Conservation (phyloP, 2,113 vertebrate genomes). For the Peucedramus taeniatus region DNA sequence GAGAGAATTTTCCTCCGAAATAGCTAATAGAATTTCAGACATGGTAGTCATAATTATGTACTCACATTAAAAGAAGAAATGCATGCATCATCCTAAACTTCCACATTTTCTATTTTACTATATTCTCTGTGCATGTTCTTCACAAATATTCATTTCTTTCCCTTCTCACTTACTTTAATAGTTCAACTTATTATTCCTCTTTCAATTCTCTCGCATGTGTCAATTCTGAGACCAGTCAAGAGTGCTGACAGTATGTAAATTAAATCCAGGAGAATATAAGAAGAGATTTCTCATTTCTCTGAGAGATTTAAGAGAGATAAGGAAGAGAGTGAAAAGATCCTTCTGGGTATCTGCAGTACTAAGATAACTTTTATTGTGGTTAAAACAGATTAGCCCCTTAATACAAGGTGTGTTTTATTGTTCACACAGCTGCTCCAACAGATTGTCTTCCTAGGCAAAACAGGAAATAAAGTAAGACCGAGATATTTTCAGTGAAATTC, state of each 20-base stretch:
- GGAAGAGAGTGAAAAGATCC: conserved; percentile 34
- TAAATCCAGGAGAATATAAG: conserved; percentile 13
- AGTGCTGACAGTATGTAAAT: conserved; percentile 48
- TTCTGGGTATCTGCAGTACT: conserved; percentile 36
- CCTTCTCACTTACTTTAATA: neutral
- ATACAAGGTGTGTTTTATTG: conserved; percentile 56
- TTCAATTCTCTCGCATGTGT: conserved; percentile 36
- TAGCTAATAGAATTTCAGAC: neutral
- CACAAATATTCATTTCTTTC: neutral
- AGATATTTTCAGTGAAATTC: conserved; percentile 54
- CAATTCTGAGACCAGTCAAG: conserved; percentile 9
- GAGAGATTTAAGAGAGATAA: conserved; percentile 57
- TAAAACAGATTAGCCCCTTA: conserved; percentile 60
- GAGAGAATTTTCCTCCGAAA: neutral
- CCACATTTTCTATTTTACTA: neutral
- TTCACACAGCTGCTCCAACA: conserved; percentile 65
- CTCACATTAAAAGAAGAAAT: neutral
- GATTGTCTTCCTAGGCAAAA: conserved; percentile 53
- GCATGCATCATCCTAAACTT: neutral
- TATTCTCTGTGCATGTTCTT: neutral
- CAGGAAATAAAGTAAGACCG: conserved; percentile 36
- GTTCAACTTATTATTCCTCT: conserved; percentile 29
- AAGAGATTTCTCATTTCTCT: conserved; percentile 42
- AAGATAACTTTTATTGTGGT: conserved; percentile 54
- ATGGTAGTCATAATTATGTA: neutral